Conservation (phyloP, 2,797 vertebrate genomes). For the Prionace glauca region DNA sequence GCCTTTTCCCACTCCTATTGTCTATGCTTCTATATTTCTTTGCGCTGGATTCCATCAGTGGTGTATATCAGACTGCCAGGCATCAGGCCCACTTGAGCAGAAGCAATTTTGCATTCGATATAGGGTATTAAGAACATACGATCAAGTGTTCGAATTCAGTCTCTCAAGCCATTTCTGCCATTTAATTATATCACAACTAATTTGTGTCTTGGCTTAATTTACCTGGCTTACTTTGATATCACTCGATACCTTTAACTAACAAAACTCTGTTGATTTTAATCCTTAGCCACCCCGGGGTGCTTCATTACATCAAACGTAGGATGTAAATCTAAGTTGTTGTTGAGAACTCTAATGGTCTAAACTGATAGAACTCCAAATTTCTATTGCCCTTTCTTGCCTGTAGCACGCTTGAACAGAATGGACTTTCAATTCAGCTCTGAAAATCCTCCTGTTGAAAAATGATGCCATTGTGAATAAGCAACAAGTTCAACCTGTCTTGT, state of each 20-base stretch:
- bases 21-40: too few relatives aligned
- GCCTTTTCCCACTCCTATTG: too few relatives aligned
- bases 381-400: neutral
- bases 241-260: neutral
- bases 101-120: neutral
- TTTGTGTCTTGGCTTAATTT: neutral
- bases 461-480: neutral
- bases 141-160: neutral
- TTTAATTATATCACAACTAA: neutral
- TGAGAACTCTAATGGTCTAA: neutral
- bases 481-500: neutral
- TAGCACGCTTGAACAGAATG: neutral
- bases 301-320: neutral
- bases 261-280: neutral
- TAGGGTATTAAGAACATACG: neutral
- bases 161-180: neutral
- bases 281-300: too few relatives aligned
- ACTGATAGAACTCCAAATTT: neutral
- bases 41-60: neutral
- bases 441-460: neutral
- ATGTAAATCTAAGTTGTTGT: neutral
- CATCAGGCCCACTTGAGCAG: neutral
- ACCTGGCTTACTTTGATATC: too few relatives aligned
- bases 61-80: neutral
- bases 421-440: neutral